Base-by-base conservation (phyloP, 2,113 vertebrate genomes). In the Bujurquina vittata region DNA sequence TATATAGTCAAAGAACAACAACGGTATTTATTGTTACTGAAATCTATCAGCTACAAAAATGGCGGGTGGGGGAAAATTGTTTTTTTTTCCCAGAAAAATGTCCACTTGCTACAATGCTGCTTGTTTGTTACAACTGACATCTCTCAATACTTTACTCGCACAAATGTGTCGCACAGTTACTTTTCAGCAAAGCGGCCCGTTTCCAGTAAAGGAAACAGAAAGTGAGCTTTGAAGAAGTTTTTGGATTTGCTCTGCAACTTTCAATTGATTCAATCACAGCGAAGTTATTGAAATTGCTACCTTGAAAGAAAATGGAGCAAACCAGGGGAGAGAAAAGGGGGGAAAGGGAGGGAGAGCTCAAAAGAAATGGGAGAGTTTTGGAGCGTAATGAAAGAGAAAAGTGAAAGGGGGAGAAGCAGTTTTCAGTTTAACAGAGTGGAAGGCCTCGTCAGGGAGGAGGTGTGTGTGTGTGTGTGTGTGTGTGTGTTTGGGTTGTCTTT, bases 351-450 rank as follows among this genome's bases (percentile, higher is more conserved):
- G 33, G 83, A 57, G 29, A 81, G 61, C 52, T 75, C 31, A 72
- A 69, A 31, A 26, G 84, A 72, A 83, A 84, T 35, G 29, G 75
- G 75, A 77, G 58, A 77, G 63, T 67, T 87, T 81, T 82, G 65
- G 74, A 82, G 84, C 83, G 85, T 84, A 94, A 93, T 91, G 88
- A 83, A 87, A 91, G 88, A 88, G 86, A 90, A 83, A 90, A 90
- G 90, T 89, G 88, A 92, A 89, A 82, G 29, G 43, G 5, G 31
- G 49, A 72, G 58, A 78, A 89, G 86, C 33, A 63, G 81, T 86
- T 90, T 88, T 90, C 74, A 82, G 88, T 82, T 86, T 74, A 84
- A 84, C 54, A 75, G 83, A 81, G 83, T 69, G 40, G 63, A 54
- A 63, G 81, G 15, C 18, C 6, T 56, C 33, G 65, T 18, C 2